Percentiles rank a stretch among this genome's conserved stretches.
phyloP scores from a whole-genome alignment of 2,888 invertebrate genomes.

The Cryptosula pallasiana region DNA sequence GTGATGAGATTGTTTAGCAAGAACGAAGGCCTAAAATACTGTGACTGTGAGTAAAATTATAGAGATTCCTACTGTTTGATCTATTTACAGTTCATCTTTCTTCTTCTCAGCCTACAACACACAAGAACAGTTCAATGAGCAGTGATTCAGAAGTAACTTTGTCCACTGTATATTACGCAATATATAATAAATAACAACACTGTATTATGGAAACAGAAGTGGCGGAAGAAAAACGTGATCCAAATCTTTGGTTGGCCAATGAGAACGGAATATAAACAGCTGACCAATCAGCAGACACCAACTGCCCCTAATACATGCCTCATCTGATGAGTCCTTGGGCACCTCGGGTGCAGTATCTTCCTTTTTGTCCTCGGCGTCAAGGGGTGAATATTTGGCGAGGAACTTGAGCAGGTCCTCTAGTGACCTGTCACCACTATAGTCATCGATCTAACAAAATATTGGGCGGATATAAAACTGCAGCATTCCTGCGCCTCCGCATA shows the following conservation, averaged over 20 bases:
- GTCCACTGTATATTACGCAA: too few relatives aligned
- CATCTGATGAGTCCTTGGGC: not conserved
- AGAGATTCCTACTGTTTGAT: too few relatives aligned
- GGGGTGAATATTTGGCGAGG: constrained; percentile 79
- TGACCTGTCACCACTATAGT: constrained; percentile 92
- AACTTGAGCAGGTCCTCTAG: constrained; percentile 88
- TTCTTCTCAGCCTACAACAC: not conserved
- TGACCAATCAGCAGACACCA: not conserved
- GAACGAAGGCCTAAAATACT: too few relatives aligned
- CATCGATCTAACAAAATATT: constrained; percentile 67
- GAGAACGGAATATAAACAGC: not conserved
- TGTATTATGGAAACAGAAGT: too few relatives aligned
- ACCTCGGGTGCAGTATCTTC: not conserved
- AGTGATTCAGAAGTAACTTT: not conserved
- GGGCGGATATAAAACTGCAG: too few relatives aligned
- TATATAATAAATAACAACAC: too few relatives aligned
- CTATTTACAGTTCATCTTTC: constrained; percentile 14
- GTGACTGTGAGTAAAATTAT: too few relatives aligned
- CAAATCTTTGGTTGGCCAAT: too few relatives aligned
- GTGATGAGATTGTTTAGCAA: too few relatives aligned
- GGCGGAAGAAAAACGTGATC: too few relatives aligned
- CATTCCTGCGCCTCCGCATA: too few relatives aligned
- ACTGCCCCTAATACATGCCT: not conserved
- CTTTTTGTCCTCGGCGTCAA: not conserved
- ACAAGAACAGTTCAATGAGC: not conserved